Evolutionary conservation across 2,797 vertebrate genomes (phyloP), one percentile per base, ranked within the genome.

Genomic region (Alcedo quadribrachys): DNA sequence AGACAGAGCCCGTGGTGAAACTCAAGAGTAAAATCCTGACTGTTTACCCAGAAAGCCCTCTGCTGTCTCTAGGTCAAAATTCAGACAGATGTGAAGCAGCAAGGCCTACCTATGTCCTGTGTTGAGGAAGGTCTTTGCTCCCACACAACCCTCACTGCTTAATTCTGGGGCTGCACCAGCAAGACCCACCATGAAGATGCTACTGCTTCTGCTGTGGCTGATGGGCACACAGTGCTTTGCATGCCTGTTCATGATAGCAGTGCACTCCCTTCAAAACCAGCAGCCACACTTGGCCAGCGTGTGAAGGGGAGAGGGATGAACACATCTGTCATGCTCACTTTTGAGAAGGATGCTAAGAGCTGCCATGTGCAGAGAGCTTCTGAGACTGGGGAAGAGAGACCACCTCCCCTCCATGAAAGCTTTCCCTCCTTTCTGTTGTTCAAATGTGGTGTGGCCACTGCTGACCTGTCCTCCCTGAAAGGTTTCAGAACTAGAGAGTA

Each of bases 301-400:
- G 1, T 2, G 0, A 6, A 3, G 11, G 6, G 43, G 9, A 81
- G 48, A 55, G 6, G 19, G 22, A n/a, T 32, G 32, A 60, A 58
- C 9, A 50, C 19, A 5, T 0, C 1, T 1, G 4, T 13, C 46
- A 8, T 51, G 27, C 20, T 15, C 33, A 15, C 11, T 80, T 92
- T 40, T 28, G 30, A 85, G 57, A 79, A 67, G 19, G 46, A 74
- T 30, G 28, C 6, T 25, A 10, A 10, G 27, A 61, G 13, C 15
- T 67, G 28, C 25, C 27, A 17, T 2, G 37, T 0, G 3, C 45
- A 27, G 8, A 62, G 12, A 55, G 17, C 28, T 92, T 20, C 30
- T 51, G 61, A 7, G 18, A 37, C n/a, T 40, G n/a, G 55, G 62
- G 24, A 81, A n/a, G 6, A 83, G 14, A 81, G 46, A 46, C 21